Base-by-base conservation (phyloP, 2,113 vertebrate genomes). In the Passer montanus region DNA sequence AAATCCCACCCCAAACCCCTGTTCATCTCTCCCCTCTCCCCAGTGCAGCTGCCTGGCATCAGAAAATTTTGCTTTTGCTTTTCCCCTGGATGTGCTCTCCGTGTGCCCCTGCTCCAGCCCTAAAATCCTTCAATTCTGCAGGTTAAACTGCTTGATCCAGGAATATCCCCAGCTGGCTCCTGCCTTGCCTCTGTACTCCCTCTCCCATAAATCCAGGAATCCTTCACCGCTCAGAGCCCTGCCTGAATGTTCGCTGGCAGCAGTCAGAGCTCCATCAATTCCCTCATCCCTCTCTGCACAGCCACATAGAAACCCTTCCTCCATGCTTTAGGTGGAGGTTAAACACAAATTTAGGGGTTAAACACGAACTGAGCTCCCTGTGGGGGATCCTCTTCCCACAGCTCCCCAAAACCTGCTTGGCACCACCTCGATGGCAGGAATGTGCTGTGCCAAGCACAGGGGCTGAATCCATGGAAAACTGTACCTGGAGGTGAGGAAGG, bases 381-480 rank as follows among this genome's bases (percentile, higher is more conserved):
- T 20, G 26, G 50, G 67, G 63, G 49, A 85, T 24, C 35, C 84
- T 83, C 63, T 50, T 66, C 14, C 87, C 91, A 27, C 27, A 56
- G 68, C 72, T 76, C 84, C 86, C 95, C 55, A 3, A 93, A 97
- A 93, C 47, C 63, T 13, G 46, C 68, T 64, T 19, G 21, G 86
- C 85, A 77, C 69, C 91, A 17, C 52, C 68, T 39, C 0, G 0
- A 9, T 8, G 15, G 2, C 0, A 17, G 67, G 68, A 46, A 52
- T 0, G 50, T 7, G 52, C 39, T 10, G 22, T 21, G 39, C 30
- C 2, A 2, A 33, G 4, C 1, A 2, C 1, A 37, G 0, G 52
- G 52, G 67, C 28, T 43, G 62, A 28, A 66, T 11, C 63, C 43
- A 1, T 4, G 22, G 20, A 77, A 53, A 14, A 19, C 31, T 2